Percentiles rank a stretch among this genome's conserved stretches.
These are phyloP conservation scores for Drosophila glabriapex DNA, from an alignment of 2,888 invertebrate genomes.

Conservation along the genomic window DNA sequence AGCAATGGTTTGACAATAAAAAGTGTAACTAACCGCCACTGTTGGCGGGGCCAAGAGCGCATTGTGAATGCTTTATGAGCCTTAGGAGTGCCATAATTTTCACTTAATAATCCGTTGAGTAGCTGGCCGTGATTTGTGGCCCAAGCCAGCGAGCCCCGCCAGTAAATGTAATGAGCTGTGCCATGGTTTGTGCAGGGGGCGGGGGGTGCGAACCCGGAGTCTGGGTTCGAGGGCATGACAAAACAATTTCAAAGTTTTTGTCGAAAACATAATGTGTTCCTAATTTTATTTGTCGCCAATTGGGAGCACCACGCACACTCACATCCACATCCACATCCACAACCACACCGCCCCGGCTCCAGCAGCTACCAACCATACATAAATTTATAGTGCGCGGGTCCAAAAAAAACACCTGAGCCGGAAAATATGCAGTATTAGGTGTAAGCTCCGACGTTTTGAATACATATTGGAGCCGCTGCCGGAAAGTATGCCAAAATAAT, in stretches of 20 bases:
- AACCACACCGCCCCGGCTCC: neutral
- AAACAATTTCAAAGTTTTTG: constrained; percentile 79
- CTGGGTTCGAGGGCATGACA: constrained; percentile 27
- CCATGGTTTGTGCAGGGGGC: constrained; percentile 4
- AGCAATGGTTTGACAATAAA: constrained; percentile 74
- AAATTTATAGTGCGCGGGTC: constrained; percentile 68
- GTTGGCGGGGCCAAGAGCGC: constrained; percentile 60
- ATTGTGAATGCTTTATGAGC: constrained; percentile 81
- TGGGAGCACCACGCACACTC: constrained; percentile 57
- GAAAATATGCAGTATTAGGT: constrained; percentile 62
- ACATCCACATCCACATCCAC: neutral
- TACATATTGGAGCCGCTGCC: constrained; percentile 52
- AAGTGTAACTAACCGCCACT: constrained; percentile 74
- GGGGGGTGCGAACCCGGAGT: neutral
- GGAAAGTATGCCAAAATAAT: constrained; percentile 73
- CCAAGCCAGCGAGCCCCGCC: constrained; percentile 21
- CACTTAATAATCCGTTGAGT: constrained; percentile 82
- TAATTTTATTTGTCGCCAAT: constrained; percentile 82
- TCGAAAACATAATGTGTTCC: constrained; percentile 81
- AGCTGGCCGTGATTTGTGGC: constrained; percentile 77
- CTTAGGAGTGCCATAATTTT: constrained; percentile 82
- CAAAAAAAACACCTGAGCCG: constrained; percentile 66
- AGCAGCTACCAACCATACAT: constrained; percentile 19
- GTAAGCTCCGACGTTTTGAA: constrained; percentile 53
- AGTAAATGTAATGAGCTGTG: constrained; percentile 66